Base-by-base conservation (phyloP, 1,140 invertebrate species). In the Notospermus geniculatus region DNA sequence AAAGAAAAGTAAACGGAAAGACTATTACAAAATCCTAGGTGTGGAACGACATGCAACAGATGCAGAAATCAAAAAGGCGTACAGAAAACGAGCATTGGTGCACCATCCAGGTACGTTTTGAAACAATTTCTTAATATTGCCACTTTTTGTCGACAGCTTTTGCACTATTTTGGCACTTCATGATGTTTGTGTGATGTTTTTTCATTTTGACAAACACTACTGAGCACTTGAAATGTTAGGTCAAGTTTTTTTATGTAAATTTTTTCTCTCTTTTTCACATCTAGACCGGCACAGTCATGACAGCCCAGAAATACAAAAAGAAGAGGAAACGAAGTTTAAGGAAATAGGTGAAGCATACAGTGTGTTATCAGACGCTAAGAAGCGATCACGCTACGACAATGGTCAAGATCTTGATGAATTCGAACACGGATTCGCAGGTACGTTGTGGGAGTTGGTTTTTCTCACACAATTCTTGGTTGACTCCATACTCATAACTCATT, bases 31-130 rank as follows among this genome's bases (percentile, higher is more conserved):
- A 83, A 94, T 92, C 68, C 83, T 99, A 62, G 93, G 92, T 65
- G 85, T 99, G 57, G 68, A 84, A 29, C 93, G 91, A 85, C 87
- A 85, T 71, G 94, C 95, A 11, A 87, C 87, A 52, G 94, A 97
- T 64, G 95, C 98, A 71, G 95, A 98, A 72, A 97, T 98, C 71
- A 98, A 98, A 32, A 80, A 81, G 65, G 83, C 82, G 0, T 99
- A 98, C 78, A 87, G 94, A 64, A 98, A 98, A 83, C 84, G 98
- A 70, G 97, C 97, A 0, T 81, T 99, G 13, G 94, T 95, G 76
- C 98, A 95, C 82, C 97, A 99, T 85, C 97, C 97, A 9, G 97
- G 99, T 79, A 98, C 97, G 57, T 36, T n/a, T n/a, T n/a, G n/a
- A n/a, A n/a, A n/a, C n/a, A n/a, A n/a, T n/a, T n/a, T n/a, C n/a